Base-by-base conservation (phyloP, 2,888 invertebrate genomes). In the Drosophila pegasa region DNA sequence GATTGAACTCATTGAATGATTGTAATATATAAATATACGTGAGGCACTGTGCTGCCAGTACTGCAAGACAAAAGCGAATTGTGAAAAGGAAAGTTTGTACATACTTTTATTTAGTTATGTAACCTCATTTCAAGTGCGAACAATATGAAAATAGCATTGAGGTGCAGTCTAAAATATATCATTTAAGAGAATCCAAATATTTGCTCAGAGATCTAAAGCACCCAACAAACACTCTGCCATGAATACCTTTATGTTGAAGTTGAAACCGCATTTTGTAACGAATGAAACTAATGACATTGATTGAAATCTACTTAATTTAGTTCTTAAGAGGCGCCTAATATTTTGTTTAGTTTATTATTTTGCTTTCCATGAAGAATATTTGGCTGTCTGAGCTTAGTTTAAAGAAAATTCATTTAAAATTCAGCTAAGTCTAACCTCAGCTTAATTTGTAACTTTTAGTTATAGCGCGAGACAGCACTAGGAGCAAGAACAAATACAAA, bases 371-470 rank as follows among this genome's bases (percentile, higher is more conserved):
- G 38, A 27, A 20, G 35, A 48, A 48, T 54, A 35, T 67, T 67
- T 47, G 45, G 51, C 35, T 35, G 35, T 57, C 29, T 33, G n/a
- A 38, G 43, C 29, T 22, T 33, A 22, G 31, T 35, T 33, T 31
- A 47, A 62, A 47, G 52, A 40, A 62, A 51, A 51, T 9, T 27
- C 3, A 35, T 20, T 31, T 56, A 43, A 8, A 20, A 48, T 47
- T 43, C 22, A 27, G 14, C 31, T 55, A 74, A 72, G 61, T 52
- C 57, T 67, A 47, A 72, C 54, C 58, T 52, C 45, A 45, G 56
- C 35, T 67, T 67, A 50, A 41, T 54, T 29, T 51, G n/a, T 37
- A 37, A 29, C 29, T 12, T 16, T 35, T 25, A 50, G 25, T 16
- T 25, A 37, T 51, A 12, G 12, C 4, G 20, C 25, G 1, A 37